Percentiles rank a stretch among this genome's conserved stretches.
Conservation (phyloP, 2,113 vertebrate genomes). For the Bucco capensis region DNA sequence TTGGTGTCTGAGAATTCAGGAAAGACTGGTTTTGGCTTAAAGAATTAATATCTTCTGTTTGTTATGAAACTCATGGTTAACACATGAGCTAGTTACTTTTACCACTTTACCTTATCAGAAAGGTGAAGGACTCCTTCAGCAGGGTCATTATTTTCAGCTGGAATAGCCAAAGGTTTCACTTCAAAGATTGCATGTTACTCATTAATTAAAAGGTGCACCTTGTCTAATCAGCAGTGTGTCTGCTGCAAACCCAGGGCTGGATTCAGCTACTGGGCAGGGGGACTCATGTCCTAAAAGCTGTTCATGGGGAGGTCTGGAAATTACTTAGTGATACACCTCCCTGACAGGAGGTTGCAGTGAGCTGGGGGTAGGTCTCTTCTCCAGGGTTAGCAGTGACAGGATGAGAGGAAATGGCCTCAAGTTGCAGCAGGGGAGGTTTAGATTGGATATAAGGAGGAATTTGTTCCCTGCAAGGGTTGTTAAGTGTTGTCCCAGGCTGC, state of each 20-base stretch:
- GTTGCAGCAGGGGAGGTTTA: too few relatives aligned
- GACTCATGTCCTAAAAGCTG: background rate
- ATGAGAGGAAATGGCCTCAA: too few relatives aligned
- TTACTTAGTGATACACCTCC: background rate
- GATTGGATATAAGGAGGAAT: too few relatives aligned
- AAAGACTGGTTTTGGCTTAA: background rate
- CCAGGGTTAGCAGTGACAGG: too few relatives aligned
- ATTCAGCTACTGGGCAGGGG: background rate
- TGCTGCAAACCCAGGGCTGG: background rate
- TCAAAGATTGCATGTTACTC: background rate
- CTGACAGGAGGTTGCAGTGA: too few relatives aligned
- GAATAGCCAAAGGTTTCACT: constrained; percentile 20
- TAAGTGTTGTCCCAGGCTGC: too few relatives aligned
- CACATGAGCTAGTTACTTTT: background rate
- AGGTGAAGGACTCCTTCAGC: background rate
- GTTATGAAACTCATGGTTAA: background rate
- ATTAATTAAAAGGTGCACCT: background rate
- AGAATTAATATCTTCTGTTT: background rate
- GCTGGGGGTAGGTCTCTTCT: too few relatives aligned
- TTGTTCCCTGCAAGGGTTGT: too few relatives aligned
- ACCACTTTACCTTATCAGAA: background rate
- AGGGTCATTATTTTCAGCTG: background rate
- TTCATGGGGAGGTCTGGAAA: background rate
- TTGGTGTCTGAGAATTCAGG: background rate
- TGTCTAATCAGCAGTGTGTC: background rate